phyloP scores from a whole-genome alignment of 2,113 vertebrate species.

The Daubentonia madagascariensis region DNA sequence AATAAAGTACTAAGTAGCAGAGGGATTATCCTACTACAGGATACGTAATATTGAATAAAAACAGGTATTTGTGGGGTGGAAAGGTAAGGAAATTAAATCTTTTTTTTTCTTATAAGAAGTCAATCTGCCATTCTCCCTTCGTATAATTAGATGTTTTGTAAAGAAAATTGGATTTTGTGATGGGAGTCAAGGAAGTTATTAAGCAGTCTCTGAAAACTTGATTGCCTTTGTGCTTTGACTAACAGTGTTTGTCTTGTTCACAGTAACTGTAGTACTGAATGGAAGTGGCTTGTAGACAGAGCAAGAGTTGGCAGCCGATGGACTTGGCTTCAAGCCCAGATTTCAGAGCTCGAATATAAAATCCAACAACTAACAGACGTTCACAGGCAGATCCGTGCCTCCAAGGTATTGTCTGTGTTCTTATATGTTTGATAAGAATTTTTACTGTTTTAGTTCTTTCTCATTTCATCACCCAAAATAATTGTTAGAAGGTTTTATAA shows the following conservation, averaged over 20 bases:
- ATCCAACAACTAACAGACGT: conserved; percentile 90
- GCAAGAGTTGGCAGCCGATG: conserved; percentile 94
- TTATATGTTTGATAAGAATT: conserved; percentile 57
- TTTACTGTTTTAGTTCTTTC: conserved; percentile 31
- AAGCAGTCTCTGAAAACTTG: conserved; percentile 76
- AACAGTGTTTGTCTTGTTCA: conserved; percentile 81
- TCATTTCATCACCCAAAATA: conserved; percentile 9
- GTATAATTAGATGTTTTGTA: conserved; percentile 68
- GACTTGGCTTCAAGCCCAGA: conserved; percentile 94
- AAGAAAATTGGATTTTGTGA: conserved; percentile 74
- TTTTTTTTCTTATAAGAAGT: conserved; percentile 49
- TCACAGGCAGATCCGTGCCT: conserved; percentile 89
- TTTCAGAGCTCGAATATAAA: conserved; percentile 92
- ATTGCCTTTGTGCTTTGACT: conserved; percentile 80
- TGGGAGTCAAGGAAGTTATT: conserved; percentile 74
- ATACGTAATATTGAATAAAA: conserved; percentile 37
- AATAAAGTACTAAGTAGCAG: conserved; percentile 21
- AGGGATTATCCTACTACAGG: conserved; percentile 12
- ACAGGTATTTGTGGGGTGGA: not conserved
- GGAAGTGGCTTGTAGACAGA: conserved; percentile 91
- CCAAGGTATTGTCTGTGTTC: conserved; percentile 88
- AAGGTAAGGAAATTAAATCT: conserved; percentile 41
- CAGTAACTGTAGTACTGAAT: conserved; percentile 87
- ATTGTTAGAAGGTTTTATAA: conserved; percentile 28
- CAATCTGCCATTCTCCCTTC: conserved; percentile 60